A percentile compares a stretch with the other conserved stretches of the same genome.
phyloP scores from a whole-genome alignment of 2,888 invertebrate species.

The Ichneumoninae sp. region DNA sequence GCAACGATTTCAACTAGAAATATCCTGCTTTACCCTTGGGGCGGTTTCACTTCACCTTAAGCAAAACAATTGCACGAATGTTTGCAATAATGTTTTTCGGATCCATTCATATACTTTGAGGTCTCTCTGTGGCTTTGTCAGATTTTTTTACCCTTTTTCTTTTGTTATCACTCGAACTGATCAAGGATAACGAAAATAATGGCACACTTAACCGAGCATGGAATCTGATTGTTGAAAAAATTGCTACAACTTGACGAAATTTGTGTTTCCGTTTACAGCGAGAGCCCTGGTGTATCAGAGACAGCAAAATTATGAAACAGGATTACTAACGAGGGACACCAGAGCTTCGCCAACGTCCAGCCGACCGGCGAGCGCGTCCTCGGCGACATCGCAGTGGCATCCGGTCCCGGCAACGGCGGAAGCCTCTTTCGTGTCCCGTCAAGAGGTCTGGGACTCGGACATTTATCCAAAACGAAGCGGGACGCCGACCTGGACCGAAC shows the following conservation, averaged over 20 bases:
- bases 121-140: not conserved
- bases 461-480: slow-evolving; percentile 75
- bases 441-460: slow-evolving; percentile 75
- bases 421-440: slow-evolving; percentile 69
- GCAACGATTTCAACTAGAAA: no score
- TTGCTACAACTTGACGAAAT: not conserved
- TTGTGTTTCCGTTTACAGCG: slow-evolving; percentile 17
- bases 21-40: no score
- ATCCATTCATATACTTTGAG: no score
- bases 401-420: slow-evolving; percentile 68
- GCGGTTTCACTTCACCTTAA: no score
- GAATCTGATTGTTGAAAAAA: not conserved
- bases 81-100: no score
- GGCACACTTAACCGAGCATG: not conserved
- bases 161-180: no score
- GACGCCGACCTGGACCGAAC: slow-evolving; percentile 80
- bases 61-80: no score
- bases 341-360: slow-evolving; percentile 76
- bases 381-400: slow-evolving; percentile 68
- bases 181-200: not conserved
- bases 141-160: not conserved
- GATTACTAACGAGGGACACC: slow-evolving; percentile 69
- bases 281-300: slow-evolving; percentile 70
- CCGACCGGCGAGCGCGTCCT: slow-evolving; percentile 77
- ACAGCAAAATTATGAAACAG: slow-evolving; percentile 71